Evolutionary conservation across 2,888 invertebrate species (phyloP), one percentile per base, ranked within the genome.

Genomic region (Beris chalybata): DNA sequence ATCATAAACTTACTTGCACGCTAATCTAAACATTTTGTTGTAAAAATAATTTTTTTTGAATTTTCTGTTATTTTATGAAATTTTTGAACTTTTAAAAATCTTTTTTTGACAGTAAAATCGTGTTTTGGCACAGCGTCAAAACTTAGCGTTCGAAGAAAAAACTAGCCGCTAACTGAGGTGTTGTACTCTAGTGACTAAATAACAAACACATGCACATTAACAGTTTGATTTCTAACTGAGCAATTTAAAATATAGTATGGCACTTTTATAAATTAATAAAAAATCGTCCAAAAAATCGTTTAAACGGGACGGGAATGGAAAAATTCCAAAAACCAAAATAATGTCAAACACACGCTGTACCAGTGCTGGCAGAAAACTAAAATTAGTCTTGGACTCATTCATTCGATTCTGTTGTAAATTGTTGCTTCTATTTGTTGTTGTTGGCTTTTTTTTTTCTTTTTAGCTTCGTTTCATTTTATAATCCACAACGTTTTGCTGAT

Each of bases 1-100:
- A 53, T 5, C 22, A 22, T 11, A 52, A 61, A 61, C 61, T 61
- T 61, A 61, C 61, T 61, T 61, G 61, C 43, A 61, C 31, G 61
- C 61, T 38, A 61, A 50, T 47, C 50, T 61, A 15, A 52, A 61
- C 61, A 61, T 61, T 52, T 32, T 61, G 61, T 12, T 13, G 44
- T 44, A 12, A n/a, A n/a, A 22, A 22, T 5, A 38, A 38, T 50
- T 48, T n/a, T n/a, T 15, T 48, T 48, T 48, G n/a, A 48, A 13
- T 48, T 48, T 50, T 50, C 50, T 50, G 38, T 7, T 5, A 32
- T 32, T 32, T 32, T 32, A 32, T 32, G 7, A 4, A 32, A 32
- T 7, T 32, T 32, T 38, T 38, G 3, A 22, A 22, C 22, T 22
- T 22, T 22, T 2, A 22, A 22, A 22, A 22, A 22, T 22, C 1